Base-by-base conservation (phyloP, 2,113 vertebrate species). In the Pungitius pungitius region DNA sequence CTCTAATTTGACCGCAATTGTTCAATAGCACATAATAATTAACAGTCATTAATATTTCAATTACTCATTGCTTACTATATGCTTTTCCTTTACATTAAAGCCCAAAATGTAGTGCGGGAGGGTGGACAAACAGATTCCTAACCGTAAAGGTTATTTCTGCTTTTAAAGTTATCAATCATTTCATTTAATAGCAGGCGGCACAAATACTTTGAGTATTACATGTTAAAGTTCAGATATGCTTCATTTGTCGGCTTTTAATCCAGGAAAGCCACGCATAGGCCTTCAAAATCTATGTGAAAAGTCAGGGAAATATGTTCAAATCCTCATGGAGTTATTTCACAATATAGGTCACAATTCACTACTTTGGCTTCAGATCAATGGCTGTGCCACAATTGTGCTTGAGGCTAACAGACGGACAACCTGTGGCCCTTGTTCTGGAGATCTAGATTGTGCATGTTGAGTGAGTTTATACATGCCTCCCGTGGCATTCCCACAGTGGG, bases 361-460 rank as follows among this genome's bases (percentile, higher is more conserved):
- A 15, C n/a, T 70, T 14, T 76, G 68, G 58, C 69, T 70, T 14
- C 17, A 24, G 69, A 60, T 75, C 73, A 61, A 1, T 81, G 70
- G 74, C 47, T 57, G 13, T n/a, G 52, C 42, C 62, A 71, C 56
- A 68, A 17, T 26, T 22, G 51, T 2, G 33, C 66, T 78, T 3
- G 3, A 71, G 68, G 79, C 81, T 72, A 86, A 83, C 87, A 88
- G 80, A 87, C 86, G 78, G 79, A 39, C 75, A 83, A 81, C 75
- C 73, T 82, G 77, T 81, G 62, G 79, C 65, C 61, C 18, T 63
- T 54, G 14, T 67, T 63, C 49, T 66, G 20, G 20, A 52, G 42
- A 73, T 78, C 60, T 63, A 62, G 56, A 64, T 47, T 51, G 35
- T 22, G 10, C 15, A 17, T 59, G 58, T 73, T 45, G 57, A n/a